Evolutionary conservation across 1,140 invertebrate genomes (phyloP), one percentile per base, ranked within the genome.

Genomic region (Phymorhynchus buccinoides): DNA sequence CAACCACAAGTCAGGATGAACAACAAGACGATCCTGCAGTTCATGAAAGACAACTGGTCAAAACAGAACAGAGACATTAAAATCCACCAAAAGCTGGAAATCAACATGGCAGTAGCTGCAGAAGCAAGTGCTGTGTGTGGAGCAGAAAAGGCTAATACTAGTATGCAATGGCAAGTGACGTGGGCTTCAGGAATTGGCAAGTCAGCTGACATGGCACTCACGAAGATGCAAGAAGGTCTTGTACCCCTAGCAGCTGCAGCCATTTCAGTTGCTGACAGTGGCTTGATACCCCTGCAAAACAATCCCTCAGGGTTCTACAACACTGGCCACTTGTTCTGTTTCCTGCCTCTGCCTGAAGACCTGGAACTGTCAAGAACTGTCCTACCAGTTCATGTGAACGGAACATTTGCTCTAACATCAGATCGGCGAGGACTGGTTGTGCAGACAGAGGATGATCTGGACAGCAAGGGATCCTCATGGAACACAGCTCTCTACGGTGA

Each of bases 331-430:
- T 39, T 89, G 2, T 90, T 87, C 86, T 88, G 89, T 85, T 90
- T 87, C 73, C 81, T 90, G 9, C 90, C 89, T 27, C 48, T 91
- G 3, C 85, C 89, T 68, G 84, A 88, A 22, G 48, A 73, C n/a
- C 87, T 79, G 48, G 83, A 87, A 18, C 18, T 68, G n/a, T 30
- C 14, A 3, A 37, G n/a, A 1, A 41, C 37, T 44, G 16, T 41
- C 18, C 75, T 90, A 27, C 88, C 88, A 52, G 80, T 89, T 44
- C 87, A 89, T 66, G 84, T 90, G 32, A 91, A 91, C 82, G 89
- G 84, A 30, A 75, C 86, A 7, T 91, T 92, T 88, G 83, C 88
- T 35, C 75, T 91, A n/a, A 88, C 85, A 1, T 86, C 87, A n/a
- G 84, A 88, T 73, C 85, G 90, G 39, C 84, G 83, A 71, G 78